Evolutionary conservation across 2,113 vertebrate species (phyloP), one percentile per base, ranked within the genome.

Genomic region (Geococcyx californianus): DNA sequence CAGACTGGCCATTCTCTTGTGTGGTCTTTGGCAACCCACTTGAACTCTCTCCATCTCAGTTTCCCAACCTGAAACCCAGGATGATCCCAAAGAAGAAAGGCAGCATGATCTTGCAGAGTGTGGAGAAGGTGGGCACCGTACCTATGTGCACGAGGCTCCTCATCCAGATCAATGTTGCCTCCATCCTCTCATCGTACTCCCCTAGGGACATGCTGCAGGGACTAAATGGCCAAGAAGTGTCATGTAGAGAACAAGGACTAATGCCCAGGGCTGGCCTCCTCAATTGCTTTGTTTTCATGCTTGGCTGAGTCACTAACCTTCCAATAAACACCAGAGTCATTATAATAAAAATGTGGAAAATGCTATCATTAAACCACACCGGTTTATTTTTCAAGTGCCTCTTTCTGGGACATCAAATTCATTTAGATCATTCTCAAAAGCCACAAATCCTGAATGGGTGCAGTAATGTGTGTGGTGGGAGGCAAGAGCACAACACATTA

Each of bases 351-450:
- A 92, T 72, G 90, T 80, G 86, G 76, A 93, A 96, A 96, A 92
- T 93, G 94, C 88, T 93, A 24, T 93, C 95, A 95, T 95, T 90
- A 96, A 96, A 95, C 93, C 92, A 72, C 73, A 55, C 67, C 49
- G 56, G 85, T 95, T 95, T 89, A 11, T 56, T 84, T 94, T 92
- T 88, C 95, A 96, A 97, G 94, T 84, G 92, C 92, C 92, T 97
- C 92, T 95, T 96, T 94, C 94, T 94, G 94, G 96, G 96, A 94
- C 93, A 95, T 97, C 85, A 96, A 93, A 95, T 96, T 96, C 90
- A 90, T 97, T 97, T 93, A 94, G 92, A 75, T 96, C 83, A 75
- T 95, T 94, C 92, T 96, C 68, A 74, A 93, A 85, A 97, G 90
- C 95, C 95, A 92, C 96, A 93, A 95, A 77, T 59, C 90, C 88